These are phyloP conservation scores for Opisthograptis luteolata DNA, from an alignment of 2,888 invertebrate genomes.

Conservation along the genomic window DNA sequence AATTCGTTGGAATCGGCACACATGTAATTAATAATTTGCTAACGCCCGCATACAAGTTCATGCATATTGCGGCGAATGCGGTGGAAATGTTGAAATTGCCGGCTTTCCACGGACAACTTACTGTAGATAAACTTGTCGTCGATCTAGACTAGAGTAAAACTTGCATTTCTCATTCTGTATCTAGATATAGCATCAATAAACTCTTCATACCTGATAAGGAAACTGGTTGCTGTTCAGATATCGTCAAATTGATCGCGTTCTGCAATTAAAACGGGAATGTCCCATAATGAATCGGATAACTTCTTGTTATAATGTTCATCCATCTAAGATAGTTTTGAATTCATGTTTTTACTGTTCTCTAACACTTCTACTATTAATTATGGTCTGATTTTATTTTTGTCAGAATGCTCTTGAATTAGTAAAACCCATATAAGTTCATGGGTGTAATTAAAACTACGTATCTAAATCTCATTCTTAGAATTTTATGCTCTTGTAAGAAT, in stretches of 20 bases:
- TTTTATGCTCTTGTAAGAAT: constrained; percentile 17
- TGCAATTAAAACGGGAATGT: constrained; percentile 12
- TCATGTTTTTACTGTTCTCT: background rate
- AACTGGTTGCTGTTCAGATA: constrained; percentile 16
- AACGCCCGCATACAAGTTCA: constrained; percentile 29
- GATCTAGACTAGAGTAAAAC: constrained; percentile 1
- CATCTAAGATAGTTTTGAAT: background rate
- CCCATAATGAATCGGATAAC: constrained; percentile 1
- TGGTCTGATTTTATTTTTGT: constrained; percentile 20
- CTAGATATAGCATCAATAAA: constrained; percentile 13
- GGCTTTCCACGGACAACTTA: constrained; percentile 9
- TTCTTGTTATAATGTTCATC: background rate
- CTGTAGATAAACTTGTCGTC: constrained; percentile 1
- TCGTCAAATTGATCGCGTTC: constrained; percentile 12
- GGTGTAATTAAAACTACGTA: constrained; percentile 23
- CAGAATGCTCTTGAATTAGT: background rate
- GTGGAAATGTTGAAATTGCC: constrained; percentile 14
- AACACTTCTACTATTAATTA: background rate
- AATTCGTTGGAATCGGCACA: constrained; percentile 25
- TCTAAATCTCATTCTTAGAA: constrained; percentile 9
- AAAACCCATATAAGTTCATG: constrained; percentile 26
- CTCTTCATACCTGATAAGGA: constrained; percentile 18
- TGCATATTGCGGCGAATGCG: constrained; percentile 23
- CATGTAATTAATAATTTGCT: constrained; percentile 26
- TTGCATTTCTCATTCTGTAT: constrained; percentile 3